Conservation (phyloP, 2,888 invertebrate species). For the Apodemia mormo region DNA sequence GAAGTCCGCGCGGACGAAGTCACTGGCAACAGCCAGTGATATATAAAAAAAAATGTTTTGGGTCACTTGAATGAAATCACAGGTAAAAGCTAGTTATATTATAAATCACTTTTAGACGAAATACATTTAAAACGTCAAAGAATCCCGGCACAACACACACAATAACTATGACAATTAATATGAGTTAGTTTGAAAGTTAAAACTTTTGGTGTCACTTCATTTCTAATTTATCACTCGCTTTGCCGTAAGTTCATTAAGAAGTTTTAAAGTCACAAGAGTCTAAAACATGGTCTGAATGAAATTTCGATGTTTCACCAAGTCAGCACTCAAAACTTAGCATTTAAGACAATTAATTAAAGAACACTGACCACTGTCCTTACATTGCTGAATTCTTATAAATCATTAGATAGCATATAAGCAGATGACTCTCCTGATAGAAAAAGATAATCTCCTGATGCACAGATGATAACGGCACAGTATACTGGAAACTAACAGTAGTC, state of each 20-base stretch:
- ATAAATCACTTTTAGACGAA: not conserved
- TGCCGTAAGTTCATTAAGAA: not conserved
- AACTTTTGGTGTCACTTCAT: conserved; percentile 2
- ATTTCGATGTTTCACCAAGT: not conserved
- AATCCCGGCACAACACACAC: not conserved
- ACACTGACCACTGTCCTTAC: too few species aligned
- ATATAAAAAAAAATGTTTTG: too few species aligned
- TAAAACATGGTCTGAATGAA: not conserved
- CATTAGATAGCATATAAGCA: too few species aligned
- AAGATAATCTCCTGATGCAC: too few species aligned
- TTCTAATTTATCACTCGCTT: not conserved
- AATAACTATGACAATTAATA: not conserved
- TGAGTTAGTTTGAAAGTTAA: conserved; percentile 9
- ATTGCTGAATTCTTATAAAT: too few species aligned
- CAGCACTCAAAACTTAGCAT: not conserved
- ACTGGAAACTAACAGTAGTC: too few species aligned
- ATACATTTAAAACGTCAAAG: not conserved
- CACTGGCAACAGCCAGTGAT: too few species aligned
- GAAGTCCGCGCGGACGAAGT: too few species aligned
- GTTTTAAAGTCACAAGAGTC: conserved; percentile 10
- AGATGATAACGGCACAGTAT: too few species aligned
- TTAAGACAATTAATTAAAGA: not conserved
- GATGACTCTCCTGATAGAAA: too few species aligned
- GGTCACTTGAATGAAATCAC: too few species aligned
- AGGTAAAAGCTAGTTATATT: too few species aligned